phyloP scores from a whole-genome alignment of 2,797 vertebrate species.

The Taeniopygia guttata region DNA sequence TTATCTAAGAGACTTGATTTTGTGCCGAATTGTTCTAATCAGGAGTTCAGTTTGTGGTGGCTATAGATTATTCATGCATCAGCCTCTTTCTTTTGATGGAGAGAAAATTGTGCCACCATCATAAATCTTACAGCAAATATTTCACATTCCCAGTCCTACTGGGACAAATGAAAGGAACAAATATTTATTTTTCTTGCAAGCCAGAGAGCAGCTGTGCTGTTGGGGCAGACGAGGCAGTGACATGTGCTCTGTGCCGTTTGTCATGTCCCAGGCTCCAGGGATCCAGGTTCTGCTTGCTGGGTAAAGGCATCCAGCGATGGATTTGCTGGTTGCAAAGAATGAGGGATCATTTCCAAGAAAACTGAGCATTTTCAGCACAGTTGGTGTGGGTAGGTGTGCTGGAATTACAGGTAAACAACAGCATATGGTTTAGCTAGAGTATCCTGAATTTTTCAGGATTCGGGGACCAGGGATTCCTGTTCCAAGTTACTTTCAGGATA shows the following conservation, averaged over 20 bases:
- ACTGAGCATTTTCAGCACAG: not conserved
- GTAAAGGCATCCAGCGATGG: not conserved
- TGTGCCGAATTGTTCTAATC: conserved; percentile 26
- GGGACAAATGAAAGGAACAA: conserved; percentile 24
- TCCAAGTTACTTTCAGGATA: not conserved
- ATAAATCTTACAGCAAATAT: not conserved
- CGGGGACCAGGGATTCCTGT: not conserved
- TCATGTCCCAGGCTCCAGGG: not conserved
- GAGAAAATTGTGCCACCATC: not conserved
- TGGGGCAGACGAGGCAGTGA: not conserved
- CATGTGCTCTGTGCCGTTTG: not conserved
- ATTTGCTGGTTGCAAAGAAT: not conserved
- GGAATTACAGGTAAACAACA: not conserved
- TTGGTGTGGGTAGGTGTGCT: not conserved
- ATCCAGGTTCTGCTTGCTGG: not conserved
- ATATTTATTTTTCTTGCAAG: conserved; percentile 3
- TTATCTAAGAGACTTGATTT: conserved; percentile 12
- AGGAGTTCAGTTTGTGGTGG: not conserved
- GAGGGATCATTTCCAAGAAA: not conserved
- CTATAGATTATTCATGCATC: conserved; percentile 44
- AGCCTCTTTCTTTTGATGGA: conserved; percentile 7
- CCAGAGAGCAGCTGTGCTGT: not conserved
- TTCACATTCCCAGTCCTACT: conserved; percentile 8
- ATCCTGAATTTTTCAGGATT: not conserved
- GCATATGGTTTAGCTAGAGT: not conserved